These are phyloP conservation scores for Nomada goodeniana DNA, from an alignment of 2,888 invertebrate genomes.

Conservation along the genomic window DNA sequence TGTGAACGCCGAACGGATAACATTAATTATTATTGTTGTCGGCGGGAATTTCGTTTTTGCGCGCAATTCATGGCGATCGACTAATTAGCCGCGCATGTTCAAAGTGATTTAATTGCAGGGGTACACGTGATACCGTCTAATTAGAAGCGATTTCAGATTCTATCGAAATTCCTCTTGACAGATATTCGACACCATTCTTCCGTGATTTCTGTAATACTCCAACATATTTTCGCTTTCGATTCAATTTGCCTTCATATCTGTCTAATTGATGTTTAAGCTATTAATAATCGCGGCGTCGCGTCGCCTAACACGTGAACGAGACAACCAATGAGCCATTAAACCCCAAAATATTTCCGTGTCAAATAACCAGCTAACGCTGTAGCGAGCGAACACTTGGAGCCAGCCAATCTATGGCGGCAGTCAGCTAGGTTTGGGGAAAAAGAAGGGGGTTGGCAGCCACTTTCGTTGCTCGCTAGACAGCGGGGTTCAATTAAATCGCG, in stretches of 20 bases:
- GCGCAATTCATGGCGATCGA: conserved; percentile 23
- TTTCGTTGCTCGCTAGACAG: conserved; percentile 47
- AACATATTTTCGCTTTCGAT: neutral
- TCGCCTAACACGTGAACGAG: neutral
- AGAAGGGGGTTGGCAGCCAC: conserved; percentile 10
- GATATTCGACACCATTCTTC: conserved; percentile 8
- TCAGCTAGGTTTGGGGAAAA: neutral
- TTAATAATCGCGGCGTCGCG: too few relatives aligned
- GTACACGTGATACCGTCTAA: conserved; percentile 26
- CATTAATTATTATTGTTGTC: conserved; percentile 31
- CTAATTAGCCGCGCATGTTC: conserved; percentile 43
- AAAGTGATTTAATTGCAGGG: conserved; percentile 45
- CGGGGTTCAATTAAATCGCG: conserved; percentile 60
- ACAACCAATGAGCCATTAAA: neutral
- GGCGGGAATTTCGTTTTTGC: conserved; percentile 15
- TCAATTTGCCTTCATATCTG: too few relatives aligned
- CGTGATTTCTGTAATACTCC: neutral
- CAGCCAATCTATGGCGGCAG: conserved; percentile 23
- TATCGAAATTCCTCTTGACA: conserved; percentile 3
- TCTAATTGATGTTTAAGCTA: too few relatives aligned
- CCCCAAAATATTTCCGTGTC: neutral
- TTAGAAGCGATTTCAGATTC: conserved; percentile 18
- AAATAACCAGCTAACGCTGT: conserved; percentile 3
- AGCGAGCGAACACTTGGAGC: neutral
- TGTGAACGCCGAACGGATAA: neutral